Evolutionary conservation across 2,888 invertebrate species (phyloP).

Genomic region (Portevinia maculata): DNA sequence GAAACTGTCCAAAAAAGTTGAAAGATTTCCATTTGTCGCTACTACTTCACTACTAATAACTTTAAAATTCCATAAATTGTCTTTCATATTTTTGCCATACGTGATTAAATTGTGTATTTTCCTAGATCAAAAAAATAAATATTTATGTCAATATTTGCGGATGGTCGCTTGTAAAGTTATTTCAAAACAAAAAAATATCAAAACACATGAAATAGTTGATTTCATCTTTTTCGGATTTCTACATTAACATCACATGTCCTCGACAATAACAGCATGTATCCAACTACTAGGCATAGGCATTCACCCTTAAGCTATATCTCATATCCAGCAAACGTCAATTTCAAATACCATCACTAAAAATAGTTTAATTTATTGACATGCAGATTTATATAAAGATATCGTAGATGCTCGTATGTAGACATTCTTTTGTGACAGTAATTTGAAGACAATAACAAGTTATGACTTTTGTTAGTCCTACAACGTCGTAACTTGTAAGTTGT

Average conservation of each 20-base stretch:
- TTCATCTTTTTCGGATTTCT: slow-evolving; percentile 5
- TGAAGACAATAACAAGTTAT: slow-evolving; percentile 22
- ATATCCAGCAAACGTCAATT: slow-evolving; percentile 42
- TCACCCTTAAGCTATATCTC: slow-evolving; percentile 19
- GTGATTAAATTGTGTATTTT: neutral
- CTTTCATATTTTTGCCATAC: no score
- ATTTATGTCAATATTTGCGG: no score
- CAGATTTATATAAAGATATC: neutral
- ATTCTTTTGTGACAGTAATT: slow-evolving; percentile 15
- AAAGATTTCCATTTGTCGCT: no score
- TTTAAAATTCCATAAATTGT: no score
- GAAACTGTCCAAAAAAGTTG: no score
- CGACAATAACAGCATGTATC: slow-evolving; percentile 22
- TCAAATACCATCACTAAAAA: slow-evolving; percentile 47
- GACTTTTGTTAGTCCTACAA: slow-evolving; percentile 5
- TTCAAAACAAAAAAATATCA: neutral
- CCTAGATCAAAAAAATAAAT: neutral
- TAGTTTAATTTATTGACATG: neutral
- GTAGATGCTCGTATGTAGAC: neutral
- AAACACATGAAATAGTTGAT: slow-evolving; percentile 4
- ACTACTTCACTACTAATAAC: no score
- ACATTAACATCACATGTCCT: slow-evolving; percentile 21
- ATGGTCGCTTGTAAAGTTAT: no score
- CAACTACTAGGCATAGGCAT: neutral
- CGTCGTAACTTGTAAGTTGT: neutral